A percentile compares a stretch with the other conserved stretches of the same genome.
Evolutionary conservation across 2,113 vertebrate species (phyloP).

Genomic region (Oryzias javanicus): DNA sequence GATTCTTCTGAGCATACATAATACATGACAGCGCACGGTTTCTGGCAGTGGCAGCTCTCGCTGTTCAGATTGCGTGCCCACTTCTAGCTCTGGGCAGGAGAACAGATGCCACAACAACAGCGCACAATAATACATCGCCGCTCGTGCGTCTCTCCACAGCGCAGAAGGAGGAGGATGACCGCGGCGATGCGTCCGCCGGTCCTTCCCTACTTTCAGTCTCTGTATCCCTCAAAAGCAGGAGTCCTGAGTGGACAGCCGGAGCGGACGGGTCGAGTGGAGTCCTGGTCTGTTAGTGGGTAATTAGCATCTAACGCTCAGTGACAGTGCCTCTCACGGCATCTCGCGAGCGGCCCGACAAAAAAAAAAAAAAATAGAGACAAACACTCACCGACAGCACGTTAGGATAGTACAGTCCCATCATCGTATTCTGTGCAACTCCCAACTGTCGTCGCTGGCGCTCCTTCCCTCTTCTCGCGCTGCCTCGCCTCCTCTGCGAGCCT

Average conservation of each 20-base stretch:
- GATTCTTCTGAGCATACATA: slow-evolving; percentile 65
- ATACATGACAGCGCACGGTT: slow-evolving; percentile 59
- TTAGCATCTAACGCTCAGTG: slow-evolving; percentile 66
- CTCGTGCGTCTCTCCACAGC: slow-evolving; percentile 28
- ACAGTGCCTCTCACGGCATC: slow-evolving; percentile 40
- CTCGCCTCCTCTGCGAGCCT: slow-evolving; percentile 55
- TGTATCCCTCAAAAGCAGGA: slow-evolving; percentile 24
- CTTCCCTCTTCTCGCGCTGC: slow-evolving; percentile 56
- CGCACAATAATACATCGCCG: slow-evolving; percentile 38
- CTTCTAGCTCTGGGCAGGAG: slow-evolving; percentile 55
- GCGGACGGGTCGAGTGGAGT: slow-evolving; percentile 61
- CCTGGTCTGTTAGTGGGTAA: slow-evolving; percentile 63
- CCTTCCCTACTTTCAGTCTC: slow-evolving; percentile 35
- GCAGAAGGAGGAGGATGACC: slow-evolving; percentile 35
- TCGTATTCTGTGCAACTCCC: slow-evolving; percentile 71
- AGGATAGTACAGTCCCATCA: slow-evolving; percentile 82
- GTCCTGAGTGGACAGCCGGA: slow-evolving; percentile 42
- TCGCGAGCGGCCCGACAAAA: slow-evolving; percentile 23
- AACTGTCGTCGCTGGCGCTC: slow-evolving; percentile 46
- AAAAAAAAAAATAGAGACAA: slow-evolving; percentile 31
- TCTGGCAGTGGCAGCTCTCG: slow-evolving; percentile 58
- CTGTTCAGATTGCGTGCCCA: slow-evolving; percentile 63
- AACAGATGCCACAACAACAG: slow-evolving; percentile 67
- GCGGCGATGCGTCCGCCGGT: slow-evolving; percentile 33
- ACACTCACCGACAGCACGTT: slow-evolving; percentile 77